A percentile compares a stretch with the other conserved stretches of the same genome.
Conservation (phyloP, 2,888 invertebrate species). For the Thereva unica region DNA sequence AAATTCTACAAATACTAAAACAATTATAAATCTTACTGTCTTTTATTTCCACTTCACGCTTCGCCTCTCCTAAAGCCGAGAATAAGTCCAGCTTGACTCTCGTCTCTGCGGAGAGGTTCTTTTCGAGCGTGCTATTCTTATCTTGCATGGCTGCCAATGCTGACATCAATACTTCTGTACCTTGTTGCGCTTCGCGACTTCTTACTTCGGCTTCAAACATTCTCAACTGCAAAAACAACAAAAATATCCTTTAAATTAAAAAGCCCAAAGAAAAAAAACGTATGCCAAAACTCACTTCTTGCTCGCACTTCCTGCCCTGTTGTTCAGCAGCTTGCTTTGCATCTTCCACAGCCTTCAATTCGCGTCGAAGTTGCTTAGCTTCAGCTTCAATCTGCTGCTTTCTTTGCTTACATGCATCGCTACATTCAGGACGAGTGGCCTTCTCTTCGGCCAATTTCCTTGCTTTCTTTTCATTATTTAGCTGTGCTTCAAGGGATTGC, state of each 20-base stretch:
- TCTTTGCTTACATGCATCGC: slow-evolving; percentile 68
- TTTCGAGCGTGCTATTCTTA: slow-evolving; percentile 89
- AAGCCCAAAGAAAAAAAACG: background rate
- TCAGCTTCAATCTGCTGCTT: slow-evolving; percentile 72
- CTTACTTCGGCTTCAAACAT: slow-evolving; percentile 56
- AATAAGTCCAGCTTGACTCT: slow-evolving; percentile 97
- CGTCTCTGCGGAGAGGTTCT: slow-evolving; percentile 93
- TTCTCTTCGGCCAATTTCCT: slow-evolving; percentile 63
- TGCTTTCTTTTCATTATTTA: slow-evolving; percentile 73
- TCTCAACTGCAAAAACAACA: slow-evolving; percentile 48
- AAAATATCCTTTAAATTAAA: slow-evolving; percentile 1
- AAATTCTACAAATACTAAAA: too few species aligned
- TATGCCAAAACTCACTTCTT: slow-evolving; percentile 50
- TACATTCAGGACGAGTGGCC: slow-evolving; percentile 65
- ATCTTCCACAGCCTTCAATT: slow-evolving; percentile 70
- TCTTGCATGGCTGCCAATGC: slow-evolving; percentile 84
- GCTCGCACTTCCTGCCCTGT: slow-evolving; percentile 56
- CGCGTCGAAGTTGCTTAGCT: slow-evolving; percentile 67
- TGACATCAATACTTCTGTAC: slow-evolving; percentile 76
- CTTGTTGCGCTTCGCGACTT: slow-evolving; percentile 58
- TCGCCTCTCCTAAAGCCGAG: slow-evolving; percentile 94
- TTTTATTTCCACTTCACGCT: slow-evolving; percentile 83
- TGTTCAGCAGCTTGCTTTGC: slow-evolving; percentile 60
- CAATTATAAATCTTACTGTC: slow-evolving; percentile 68
- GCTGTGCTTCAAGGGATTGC: slow-evolving; percentile 71